A percentile compares a stretch with the other conserved stretches of the same genome.
Evolutionary conservation across 2,113 vertebrate genomes (phyloP).

Genomic region (Gnathonemus longibarbis): DNA sequence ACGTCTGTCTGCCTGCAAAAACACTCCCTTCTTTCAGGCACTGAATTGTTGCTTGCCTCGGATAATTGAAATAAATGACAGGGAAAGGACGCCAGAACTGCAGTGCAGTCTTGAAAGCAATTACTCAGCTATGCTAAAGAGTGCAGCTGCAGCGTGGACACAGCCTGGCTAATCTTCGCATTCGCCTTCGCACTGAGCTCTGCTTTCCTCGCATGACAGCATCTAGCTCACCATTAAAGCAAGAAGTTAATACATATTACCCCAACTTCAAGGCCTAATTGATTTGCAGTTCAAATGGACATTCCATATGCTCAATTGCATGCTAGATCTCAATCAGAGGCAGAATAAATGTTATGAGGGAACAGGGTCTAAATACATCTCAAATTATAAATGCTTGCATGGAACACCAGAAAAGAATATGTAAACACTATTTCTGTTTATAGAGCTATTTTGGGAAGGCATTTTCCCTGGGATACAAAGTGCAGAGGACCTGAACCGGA

Average conservation of each 20-base stretch:
- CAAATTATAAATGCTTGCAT: not conserved
- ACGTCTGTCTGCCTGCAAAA: not conserved
- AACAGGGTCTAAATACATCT: not conserved
- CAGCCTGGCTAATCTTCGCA: not conserved
- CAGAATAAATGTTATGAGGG: not conserved
- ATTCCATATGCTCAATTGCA: not conserved
- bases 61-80: constrained; percentile 5
- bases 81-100: not conserved
- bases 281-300: not conserved
- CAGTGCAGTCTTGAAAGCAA: not conserved
- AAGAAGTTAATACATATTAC: not conserved
- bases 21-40: not conserved
- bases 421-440: constrained; percentile 9
- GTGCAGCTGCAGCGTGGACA: not conserved
- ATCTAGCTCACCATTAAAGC: not conserved
- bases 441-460: not conserved
- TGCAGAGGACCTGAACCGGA: not conserved
- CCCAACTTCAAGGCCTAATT: not conserved
- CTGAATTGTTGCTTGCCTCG: not conserved
- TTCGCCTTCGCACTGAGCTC: not conserved
- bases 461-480: not conserved
- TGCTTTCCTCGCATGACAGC: not conserved
- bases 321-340: not conserved
- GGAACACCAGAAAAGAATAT: not conserved
- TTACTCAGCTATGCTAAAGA: constrained; percentile 8